Percentiles rank a stretch among this genome's conserved stretches.
These are phyloP conservation scores for Takifugu bimaculatus DNA, from an alignment of 2,113 vertebrate genomes.

Conservation along the genomic window DNA sequence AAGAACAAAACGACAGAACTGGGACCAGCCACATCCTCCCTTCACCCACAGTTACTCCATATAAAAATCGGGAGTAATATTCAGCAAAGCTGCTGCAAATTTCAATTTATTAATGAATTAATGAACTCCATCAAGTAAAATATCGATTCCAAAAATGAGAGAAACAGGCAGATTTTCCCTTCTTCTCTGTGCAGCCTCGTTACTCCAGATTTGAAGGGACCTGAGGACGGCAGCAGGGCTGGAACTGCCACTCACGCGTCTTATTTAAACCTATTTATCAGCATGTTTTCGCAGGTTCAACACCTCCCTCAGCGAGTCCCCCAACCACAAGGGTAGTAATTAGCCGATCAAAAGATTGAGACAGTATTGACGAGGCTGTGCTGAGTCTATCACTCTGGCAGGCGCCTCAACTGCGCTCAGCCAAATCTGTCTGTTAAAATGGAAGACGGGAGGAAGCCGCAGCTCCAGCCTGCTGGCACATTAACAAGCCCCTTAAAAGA, in stretches of 20 bases:
- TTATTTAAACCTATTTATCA: conserved; percentile 43
- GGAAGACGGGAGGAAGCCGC: conserved; percentile 21
- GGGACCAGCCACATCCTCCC: too few species aligned
- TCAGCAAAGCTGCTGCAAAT: too few species aligned
- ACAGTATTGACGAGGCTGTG: conserved; percentile 63
- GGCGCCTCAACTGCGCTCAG: conserved; percentile 31
- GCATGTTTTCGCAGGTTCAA: conserved; percentile 28
- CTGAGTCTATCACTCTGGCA: conserved; percentile 65
- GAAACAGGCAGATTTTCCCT: too few species aligned
- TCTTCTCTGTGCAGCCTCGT: too few species aligned
- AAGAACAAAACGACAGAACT: not conserved
- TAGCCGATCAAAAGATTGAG: conserved; percentile 65
- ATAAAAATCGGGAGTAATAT: too few species aligned
- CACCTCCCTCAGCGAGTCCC: conserved; percentile 40
- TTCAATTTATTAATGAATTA: too few species aligned
- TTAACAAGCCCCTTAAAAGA: conserved; percentile 57
- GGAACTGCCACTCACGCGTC: conserved; percentile 24
- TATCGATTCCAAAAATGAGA: too few species aligned
- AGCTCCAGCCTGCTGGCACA: conserved; percentile 45
- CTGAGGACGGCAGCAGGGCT: not conserved
- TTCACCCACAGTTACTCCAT: too few species aligned
- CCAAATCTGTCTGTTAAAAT: conserved; percentile 57
- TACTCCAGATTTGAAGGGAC: too few species aligned
- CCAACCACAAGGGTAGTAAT: conserved; percentile 57
- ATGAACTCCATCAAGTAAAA: too few species aligned